Base-by-base conservation (phyloP, 2,888 invertebrate genomes). In the Amblyjoppa proteus region DNA sequence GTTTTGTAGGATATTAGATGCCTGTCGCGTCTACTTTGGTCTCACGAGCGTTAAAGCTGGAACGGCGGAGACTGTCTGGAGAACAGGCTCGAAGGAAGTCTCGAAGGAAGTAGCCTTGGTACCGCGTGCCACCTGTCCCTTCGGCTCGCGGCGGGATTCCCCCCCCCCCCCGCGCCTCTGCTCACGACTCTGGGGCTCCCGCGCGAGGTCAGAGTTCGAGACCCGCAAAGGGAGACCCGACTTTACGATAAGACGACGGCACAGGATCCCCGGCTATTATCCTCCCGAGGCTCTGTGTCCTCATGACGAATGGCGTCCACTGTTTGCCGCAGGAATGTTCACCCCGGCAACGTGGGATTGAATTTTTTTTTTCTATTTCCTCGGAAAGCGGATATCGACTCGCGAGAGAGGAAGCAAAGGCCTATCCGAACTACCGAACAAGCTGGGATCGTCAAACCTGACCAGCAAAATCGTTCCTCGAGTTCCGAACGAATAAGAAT, bases 121-220 rank as follows among this genome's bases (percentile, higher is more conserved):
- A 81, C 84, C 84, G 84, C 84, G 84, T 84, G 84, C 81, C 84
- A 84, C 84, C 84, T 84, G 84, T 81, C 84, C 84, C 81, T 78
- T 53, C 11, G 81, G 73, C 77, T 78, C 66, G 81, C 69, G 69
- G 81, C 70, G 38, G 74, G 69, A 56, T 69, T 81, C 76, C 61
- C 56, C 74, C 49, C 20, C 1, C 20, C 2, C 58, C 58, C 9
- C 58, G 20, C 38, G 31, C 25, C 56, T 38, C 76, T 56, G 80
- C 80, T 64, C 64, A 73, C 71, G 80, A 71, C 73, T 66, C 51
- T 7, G 25, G 66, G 38, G 34, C 51, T n/a, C 49, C n/a, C 38
- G 77, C 51, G 53, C 34, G 73, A 51, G 84, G 81, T 84, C 81
- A 78, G 77, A 81, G 84, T 84, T 84, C 84, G 74, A 66, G 77